Percentiles rank a stretch among this genome's conserved stretches.
These are phyloP conservation scores for Dunckerocampus dactyliophorus DNA, from an alignment of 2,113 vertebrate genomes.

Conservation along the genomic window DNA sequence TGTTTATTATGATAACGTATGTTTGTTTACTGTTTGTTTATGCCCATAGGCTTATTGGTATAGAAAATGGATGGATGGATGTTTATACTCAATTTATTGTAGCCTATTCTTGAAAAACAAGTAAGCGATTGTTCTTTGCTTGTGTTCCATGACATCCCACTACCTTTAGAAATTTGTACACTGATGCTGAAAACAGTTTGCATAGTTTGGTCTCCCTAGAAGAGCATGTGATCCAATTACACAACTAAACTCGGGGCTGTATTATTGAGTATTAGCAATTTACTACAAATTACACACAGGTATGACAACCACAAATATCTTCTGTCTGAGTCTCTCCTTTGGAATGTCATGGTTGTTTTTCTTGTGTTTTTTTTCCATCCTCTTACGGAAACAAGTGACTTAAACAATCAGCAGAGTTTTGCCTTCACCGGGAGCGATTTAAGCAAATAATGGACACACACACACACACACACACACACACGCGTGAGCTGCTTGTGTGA, in stretches of 20 bases:
- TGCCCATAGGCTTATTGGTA: too few species aligned
- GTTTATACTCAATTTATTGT: too few species aligned
- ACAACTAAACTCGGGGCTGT: slow-evolving; percentile 36
- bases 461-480: too few species aligned
- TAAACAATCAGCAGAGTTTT: slow-evolving; percentile 51
- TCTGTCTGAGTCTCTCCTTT: slow-evolving; percentile 8
- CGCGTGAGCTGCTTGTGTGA: slow-evolving; percentile 21
- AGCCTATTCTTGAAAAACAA: too few species aligned
- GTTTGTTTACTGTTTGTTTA: too few species aligned
- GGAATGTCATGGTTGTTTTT: slow-evolving; percentile 58
- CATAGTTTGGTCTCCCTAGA: slow-evolving; percentile 7
- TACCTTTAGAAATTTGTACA: too few species aligned
- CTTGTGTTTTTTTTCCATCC: slow-evolving; percentile 48
- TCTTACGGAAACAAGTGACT: slow-evolving; percentile 49
- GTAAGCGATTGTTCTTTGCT: not conserved
- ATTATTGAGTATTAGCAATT: slow-evolving; percentile 43
- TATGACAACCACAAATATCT: slow-evolving; percentile 49
- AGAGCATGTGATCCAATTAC: slow-evolving; percentile 30
- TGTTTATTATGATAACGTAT: too few species aligned
- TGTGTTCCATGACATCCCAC: too few species aligned
- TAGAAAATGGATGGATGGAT: too few species aligned
- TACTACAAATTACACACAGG: slow-evolving; percentile 45
- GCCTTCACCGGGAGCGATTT: slow-evolving; percentile 18
- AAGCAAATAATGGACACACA: slow-evolving; percentile 33
- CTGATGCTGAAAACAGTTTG: not conserved